These are phyloP conservation scores for Pogonocherus hispidulus DNA, from an alignment of 2,888 invertebrate species.

Conservation along the genomic window DNA sequence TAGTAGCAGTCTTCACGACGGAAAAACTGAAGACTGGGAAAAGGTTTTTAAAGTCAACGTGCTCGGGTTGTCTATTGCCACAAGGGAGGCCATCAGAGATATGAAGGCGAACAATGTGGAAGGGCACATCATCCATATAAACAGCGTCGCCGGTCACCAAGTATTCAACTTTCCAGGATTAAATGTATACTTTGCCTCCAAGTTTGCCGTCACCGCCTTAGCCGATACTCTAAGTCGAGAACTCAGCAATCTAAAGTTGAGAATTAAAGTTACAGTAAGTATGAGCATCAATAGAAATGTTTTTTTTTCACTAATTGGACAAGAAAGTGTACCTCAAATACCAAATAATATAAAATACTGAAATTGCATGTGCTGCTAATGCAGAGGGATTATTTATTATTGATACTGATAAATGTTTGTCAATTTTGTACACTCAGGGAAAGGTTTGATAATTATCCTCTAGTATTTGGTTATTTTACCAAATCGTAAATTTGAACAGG, in stretches of 20 bases:
- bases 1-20: constrained; percentile 48
- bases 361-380: too few species aligned
- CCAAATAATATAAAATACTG: too few species aligned
- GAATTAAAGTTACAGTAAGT: constrained; percentile 52
- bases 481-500: too few species aligned
- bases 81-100: constrained; percentile 44
- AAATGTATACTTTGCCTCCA: constrained; percentile 49
- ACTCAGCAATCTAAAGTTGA: constrained; percentile 38
- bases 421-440: too few species aligned
- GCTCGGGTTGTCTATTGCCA: constrained; percentile 38
- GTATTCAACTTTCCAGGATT: constrained; percentile 28
- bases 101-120: constrained; percentile 44
- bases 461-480: too few species aligned
- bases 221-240: constrained; percentile 49
- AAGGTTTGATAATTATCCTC: too few species aligned
- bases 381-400: too few species aligned
- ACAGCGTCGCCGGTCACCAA: constrained; percentile 46
- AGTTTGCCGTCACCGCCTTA: constrained; percentile 48
- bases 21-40: constrained; percentile 35
- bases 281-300: too few species aligned
- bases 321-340: too few species aligned
- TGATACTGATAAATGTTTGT: too few species aligned
- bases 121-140: constrained; percentile 50
- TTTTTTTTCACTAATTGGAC: too few species aligned
- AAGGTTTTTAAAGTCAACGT: constrained; percentile 45